Evolutionary conservation across 2,113 vertebrate species (phyloP), one percentile per base, ranked within the genome.

Genomic region (Brachirus orientalis): DNA sequence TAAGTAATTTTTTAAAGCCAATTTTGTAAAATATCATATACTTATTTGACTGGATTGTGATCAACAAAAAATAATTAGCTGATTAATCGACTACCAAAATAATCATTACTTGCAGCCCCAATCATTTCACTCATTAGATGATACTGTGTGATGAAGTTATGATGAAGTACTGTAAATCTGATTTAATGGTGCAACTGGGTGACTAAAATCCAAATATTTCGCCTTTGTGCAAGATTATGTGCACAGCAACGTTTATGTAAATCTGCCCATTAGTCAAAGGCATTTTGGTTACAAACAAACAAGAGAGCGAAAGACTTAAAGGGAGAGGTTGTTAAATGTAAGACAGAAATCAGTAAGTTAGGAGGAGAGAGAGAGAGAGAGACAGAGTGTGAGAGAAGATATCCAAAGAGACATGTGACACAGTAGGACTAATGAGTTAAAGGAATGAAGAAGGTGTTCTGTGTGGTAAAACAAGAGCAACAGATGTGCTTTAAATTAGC

Each of bases 401-500:
- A 22, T 60, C 62, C 57, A 33, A 35, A 57, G 33, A 45, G 14
- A 28, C 41, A 40, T 11, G 16, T 48, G 53, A 33, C 18, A 7
- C 10, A 18, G 35, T 10, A 7, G 33, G 38, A 44, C 48, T 28
- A 64, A 67, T 62, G 10, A 3, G 50, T 43, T 17, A 14, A 63
- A 53, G 54, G 61, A 55, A 14, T 16, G 8, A 3, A 52, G 22
- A 52, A 33, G 20, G 8, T 14, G 50, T 16, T 20, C 13, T 3
- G 20, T 33, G 22, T 19, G 50, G 28, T 28, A 28, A 6, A 28
- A 52, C 50, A 72, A 55, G 54, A 56, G 69, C 73, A 86, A 84
- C 84, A 85, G 75, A 89, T 89, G 85, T 86, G 79, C 75, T 85
- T 82, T 83, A 83, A 88, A 88, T 89, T 79, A 86, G 72, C 75